These are phyloP conservation scores for Protobothrops flavoviridis DNA, from an alignment of 2,113 vertebrate genomes.

Conservation along the genomic window DNA sequence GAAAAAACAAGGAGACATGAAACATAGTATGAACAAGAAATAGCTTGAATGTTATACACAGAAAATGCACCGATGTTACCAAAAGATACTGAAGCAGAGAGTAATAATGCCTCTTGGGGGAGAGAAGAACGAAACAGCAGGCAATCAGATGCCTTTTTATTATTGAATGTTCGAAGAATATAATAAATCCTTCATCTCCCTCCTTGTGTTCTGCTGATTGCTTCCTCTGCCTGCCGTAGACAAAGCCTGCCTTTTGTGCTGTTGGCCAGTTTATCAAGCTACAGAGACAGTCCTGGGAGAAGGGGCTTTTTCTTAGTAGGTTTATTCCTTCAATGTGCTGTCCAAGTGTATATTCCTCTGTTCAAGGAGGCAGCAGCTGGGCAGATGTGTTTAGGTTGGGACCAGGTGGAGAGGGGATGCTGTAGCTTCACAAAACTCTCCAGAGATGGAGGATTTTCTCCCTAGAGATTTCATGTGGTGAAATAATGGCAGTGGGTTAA, in stretches of 20 bases:
- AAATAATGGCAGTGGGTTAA: background rate
- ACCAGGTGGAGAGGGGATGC: background rate
- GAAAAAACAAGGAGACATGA: background rate
- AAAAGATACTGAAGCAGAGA: background rate
- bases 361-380: background rate
- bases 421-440: background rate
- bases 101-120: background rate
- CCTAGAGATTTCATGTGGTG: background rate
- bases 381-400: conserved; percentile 2
- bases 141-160: background rate
- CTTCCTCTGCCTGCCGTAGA: conserved; percentile 1
- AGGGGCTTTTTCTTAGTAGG: background rate
- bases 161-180: background rate
- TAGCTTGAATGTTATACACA: background rate
- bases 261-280: background rate
- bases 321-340: background rate
- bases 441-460: background rate
- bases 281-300: background rate
- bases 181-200: conserved; percentile 31
- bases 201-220: background rate
- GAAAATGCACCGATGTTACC: background rate
- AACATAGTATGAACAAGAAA: background rate
- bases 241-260: conserved; percentile 36
- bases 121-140: background rate
- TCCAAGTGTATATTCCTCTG: background rate